Evolutionary conservation across 2,888 invertebrate genomes (phyloP), one percentile per base, ranked within the genome.

Genomic region (Camponotus fellah): DNA sequence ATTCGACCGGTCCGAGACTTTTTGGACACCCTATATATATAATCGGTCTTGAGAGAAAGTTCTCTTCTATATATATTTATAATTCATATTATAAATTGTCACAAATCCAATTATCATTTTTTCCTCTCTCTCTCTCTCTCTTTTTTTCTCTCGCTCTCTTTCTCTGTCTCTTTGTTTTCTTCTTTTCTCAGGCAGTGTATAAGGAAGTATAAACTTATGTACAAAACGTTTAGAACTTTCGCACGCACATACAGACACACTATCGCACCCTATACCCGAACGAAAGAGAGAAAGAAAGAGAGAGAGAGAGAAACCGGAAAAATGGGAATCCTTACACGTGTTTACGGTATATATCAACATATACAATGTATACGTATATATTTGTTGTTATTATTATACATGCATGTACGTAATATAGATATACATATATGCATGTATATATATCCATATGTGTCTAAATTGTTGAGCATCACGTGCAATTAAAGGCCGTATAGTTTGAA

Each of bases 181-280:
- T 58, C 74, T n/a, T 77, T 83, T 62, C 49, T 82, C 77, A 79
- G 65, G 84, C 82, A 60, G 66, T 72, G 71, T 81, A 86, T 82
- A 84, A 87, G 75, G 80, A 82, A 84, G 71, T 90, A 89, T 83
- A 90, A 87, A 89, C 82, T 84, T 89, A 89, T 89, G 80, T 89
- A 87, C 89, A 87, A 89, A 87, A 89, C 72, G 74, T 83, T 58
- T 58, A 21, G 49, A 86, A 88, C 82, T 86, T 34, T 79, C 85
- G 83, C 77, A 83, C 88, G 71, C 81, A 77, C 82, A 86, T 76
- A 83, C 85, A 76, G 82, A 71, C 84, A 64, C 71, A 49, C 84
- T 68, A 74, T 76, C 81, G 60, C 77, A 76, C 83, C 49, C 62
- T 83, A 21, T 21, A 69, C 2, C 34, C 6, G 6, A 40, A 12